phyloP scores from a whole-genome alignment of 2,888 invertebrate species.

The Melanophora roralis region DNA sequence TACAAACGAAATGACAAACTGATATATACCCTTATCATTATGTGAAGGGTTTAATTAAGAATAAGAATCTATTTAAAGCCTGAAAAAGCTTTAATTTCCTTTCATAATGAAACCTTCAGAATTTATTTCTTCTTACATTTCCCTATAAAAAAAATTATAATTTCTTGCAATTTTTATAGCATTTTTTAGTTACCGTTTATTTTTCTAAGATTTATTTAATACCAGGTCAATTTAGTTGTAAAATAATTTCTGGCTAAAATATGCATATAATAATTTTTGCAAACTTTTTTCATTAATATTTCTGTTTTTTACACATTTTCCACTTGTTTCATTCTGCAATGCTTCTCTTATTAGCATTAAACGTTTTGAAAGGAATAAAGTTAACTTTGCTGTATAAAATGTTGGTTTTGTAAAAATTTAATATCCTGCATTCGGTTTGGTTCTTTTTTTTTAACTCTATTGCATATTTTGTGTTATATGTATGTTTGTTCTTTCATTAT shows the following conservation, averaged over 20 bases:
- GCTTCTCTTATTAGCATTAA: slow-evolving; percentile 3
- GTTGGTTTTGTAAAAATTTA: not conserved
- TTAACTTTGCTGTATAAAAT: not conserved
- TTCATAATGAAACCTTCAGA: too few species aligned
- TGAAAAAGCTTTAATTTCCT: too few species aligned
- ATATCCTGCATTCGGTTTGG: not conserved
- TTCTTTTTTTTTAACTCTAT: not conserved
- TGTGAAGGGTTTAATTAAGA: too few species aligned
- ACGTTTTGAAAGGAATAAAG: not conserved
- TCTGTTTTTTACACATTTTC: not conserved
- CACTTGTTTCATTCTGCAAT: not conserved
- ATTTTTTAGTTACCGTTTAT: too few species aligned
- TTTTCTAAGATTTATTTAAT: not conserved
- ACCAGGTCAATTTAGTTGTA: not conserved
- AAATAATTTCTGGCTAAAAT: not conserved
- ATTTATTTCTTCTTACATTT: too few species aligned
- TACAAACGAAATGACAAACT: too few species aligned
- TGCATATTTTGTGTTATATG: too few species aligned
- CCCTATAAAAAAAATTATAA: too few species aligned
- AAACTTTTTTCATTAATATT: not conserved
- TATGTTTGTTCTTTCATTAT: too few species aligned
- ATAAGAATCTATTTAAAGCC: too few species aligned
- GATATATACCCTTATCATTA: too few species aligned
- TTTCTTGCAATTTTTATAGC: too few species aligned
- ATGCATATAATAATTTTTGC: not conserved